Conservation (phyloP, 2,888 invertebrate species). For the Emmelina monodactyla region DNA sequence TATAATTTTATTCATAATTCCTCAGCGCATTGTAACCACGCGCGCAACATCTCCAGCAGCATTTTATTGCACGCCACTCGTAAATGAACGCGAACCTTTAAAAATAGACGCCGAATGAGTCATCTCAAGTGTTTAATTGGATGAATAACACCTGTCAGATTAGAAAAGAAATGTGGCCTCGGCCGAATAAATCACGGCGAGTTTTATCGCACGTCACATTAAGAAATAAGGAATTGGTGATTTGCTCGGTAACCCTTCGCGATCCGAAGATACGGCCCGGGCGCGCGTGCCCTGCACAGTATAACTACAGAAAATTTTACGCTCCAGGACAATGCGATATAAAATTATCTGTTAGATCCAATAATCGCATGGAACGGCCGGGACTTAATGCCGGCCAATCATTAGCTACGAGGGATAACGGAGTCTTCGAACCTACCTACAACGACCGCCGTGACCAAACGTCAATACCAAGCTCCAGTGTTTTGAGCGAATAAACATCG, state of each 20-base stretch:
- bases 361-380: slow-evolving; percentile 63
- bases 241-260: slow-evolving; percentile 30
- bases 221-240: slow-evolving; percentile 16
- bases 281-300: slow-evolving; percentile 38
- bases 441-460: slow-evolving; percentile 59
- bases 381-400: slow-evolving; percentile 65
- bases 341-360: slow-evolving; percentile 68
- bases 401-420: slow-evolving; percentile 66
- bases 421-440: slow-evolving; percentile 48
- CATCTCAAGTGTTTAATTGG: too few relatives aligned
- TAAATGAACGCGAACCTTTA: too few relatives aligned
- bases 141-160: too few relatives aligned
- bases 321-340: slow-evolving; percentile 66
- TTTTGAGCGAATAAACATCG: slow-evolving; percentile 25
- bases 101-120: too few relatives aligned
- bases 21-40: slow-evolving; percentile 10
- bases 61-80: slow-evolving; percentile 16
- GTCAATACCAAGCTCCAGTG: slow-evolving; percentile 36
- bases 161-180: too few relatives aligned
- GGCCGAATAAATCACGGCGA: too few relatives aligned
- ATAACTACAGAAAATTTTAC: slow-evolving; percentile 65
- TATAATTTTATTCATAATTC: slow-evolving; percentile 29
- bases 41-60: slow-evolving; percentile 16
- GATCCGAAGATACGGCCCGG: slow-evolving; percentile 34
- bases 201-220: too few relatives aligned